Evolutionary conservation across 2,113 vertebrate species (phyloP).

Genomic region (Tursiops truncatus): DNA sequence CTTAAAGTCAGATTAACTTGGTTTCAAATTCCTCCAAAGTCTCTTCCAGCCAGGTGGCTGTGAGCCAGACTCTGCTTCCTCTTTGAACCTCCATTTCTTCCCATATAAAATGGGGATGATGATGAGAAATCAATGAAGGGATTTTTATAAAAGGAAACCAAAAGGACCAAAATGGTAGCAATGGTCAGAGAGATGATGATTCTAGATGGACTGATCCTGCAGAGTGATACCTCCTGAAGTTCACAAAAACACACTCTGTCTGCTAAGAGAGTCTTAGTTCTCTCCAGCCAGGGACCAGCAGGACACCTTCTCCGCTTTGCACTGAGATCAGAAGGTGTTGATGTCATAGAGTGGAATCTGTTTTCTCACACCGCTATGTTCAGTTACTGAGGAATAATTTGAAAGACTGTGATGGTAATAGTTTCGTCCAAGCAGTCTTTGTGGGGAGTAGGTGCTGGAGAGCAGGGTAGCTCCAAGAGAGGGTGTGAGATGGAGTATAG

Average conservation of each 20-base stretch:
- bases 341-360: neutral
- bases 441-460: neutral
- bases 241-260: neutral
- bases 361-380: neutral
- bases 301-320: neutral
- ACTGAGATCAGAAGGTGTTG: neutral
- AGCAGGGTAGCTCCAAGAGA: neutral
- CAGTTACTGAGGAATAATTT: neutral
- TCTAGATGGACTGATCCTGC: neutral
- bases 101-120: neutral
- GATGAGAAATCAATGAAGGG: neutral
- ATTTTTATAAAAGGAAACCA: neutral
- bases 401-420: neutral
- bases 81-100: neutral
- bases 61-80: neutral
- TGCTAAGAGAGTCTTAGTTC: neutral
- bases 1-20: neutral
- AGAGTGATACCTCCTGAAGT: neutral
- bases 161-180: neutral
- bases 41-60: neutral
- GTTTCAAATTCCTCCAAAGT: neutral
- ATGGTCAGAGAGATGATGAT: neutral
- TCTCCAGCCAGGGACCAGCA: neutral
- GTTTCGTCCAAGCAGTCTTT: neutral
- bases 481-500: fast-evolving